Conservation (phyloP, 2,888 invertebrate genomes). For the Tachystola acroxantha region DNA sequence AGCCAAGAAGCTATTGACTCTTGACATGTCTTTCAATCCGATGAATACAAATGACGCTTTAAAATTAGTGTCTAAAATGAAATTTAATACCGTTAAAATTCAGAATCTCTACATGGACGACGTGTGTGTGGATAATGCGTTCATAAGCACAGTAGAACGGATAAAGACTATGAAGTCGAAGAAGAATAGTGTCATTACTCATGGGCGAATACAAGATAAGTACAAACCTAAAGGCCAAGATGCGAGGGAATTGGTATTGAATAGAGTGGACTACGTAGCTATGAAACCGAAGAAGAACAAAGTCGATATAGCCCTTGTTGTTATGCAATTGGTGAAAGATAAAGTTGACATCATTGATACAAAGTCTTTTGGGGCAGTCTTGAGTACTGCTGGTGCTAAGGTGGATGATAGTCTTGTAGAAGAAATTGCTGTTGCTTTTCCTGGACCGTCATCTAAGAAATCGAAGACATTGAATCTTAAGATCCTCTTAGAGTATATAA, state of each 20-base stretch:
- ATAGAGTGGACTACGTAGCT: conserved; percentile 24
- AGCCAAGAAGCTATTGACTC: conserved; percentile 17
- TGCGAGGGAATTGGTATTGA: conserved; percentile 24
- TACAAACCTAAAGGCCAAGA: conserved; percentile 17
- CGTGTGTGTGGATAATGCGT: conserved; percentile 22
- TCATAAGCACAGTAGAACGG: conserved; percentile 16
- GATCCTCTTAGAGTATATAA: conserved; percentile 34
- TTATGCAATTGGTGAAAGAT: conserved; percentile 20
- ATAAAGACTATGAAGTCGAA: conserved; percentile 18
- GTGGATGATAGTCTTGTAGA: conserved; percentile 26
- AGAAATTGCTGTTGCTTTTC: conserved; percentile 25
- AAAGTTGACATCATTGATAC: conserved; percentile 18
- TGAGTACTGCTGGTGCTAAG: conserved; percentile 16
- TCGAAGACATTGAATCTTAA: conserved; percentile 22
- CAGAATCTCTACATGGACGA: conserved; percentile 26
- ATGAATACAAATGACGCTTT: conserved; percentile 24
- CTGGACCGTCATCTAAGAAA: conserved; percentile 28
- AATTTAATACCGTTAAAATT: conserved; percentile 18
- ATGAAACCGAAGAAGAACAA: conserved; percentile 21
- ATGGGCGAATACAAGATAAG: conserved; percentile 17
- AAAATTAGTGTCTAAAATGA: conserved; percentile 19
- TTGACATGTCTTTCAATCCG: conserved; percentile 29
- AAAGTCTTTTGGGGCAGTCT: conserved; percentile 18
- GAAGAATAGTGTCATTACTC: conserved; percentile 22
- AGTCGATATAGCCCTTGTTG: conserved; percentile 25